Evolutionary conservation across 2,888 invertebrate species (phyloP).

Genomic region (Habrosyne pyritoides): DNA sequence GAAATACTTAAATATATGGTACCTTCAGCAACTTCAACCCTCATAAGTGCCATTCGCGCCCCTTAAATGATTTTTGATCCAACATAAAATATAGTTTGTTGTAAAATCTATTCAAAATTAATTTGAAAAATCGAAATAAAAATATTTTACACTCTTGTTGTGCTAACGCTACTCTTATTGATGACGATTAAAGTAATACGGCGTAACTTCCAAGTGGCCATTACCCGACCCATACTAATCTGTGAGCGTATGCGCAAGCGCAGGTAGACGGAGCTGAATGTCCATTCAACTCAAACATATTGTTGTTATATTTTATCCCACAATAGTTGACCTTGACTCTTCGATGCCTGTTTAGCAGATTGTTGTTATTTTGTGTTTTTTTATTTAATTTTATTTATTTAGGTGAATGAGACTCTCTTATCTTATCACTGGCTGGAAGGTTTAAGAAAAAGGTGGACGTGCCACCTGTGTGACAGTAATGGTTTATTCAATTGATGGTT

Average conservation of each 20-base stretch:
- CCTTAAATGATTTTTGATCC: no score
- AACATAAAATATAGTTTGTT: no score
- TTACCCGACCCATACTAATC: slow-evolving; percentile 57
- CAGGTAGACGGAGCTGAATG: slow-evolving; percentile 45
- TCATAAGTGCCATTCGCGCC: no score
- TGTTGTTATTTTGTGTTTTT: background rate
- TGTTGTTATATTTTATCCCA: slow-evolving; percentile 12
- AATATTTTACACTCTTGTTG: slow-evolving; percentile 15
- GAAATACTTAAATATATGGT: no score
- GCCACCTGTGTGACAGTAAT: no score
- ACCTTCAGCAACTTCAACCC: no score
- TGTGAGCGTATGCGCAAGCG: slow-evolving; percentile 35
- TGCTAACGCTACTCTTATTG: slow-evolving; percentile 56
- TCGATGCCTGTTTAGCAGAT: background rate
- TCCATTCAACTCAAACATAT: slow-evolving; percentile 23
- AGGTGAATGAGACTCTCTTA: no score
- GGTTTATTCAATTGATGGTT: no score
- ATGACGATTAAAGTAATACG: slow-evolving; percentile 73
- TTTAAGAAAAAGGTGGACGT: no score
- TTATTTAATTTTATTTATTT: no score
- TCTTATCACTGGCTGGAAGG: no score
- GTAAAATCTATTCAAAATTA: background rate
- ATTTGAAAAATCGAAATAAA: background rate
- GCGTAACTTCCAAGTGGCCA: slow-evolving; percentile 64
- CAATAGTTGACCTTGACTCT: slow-evolving; percentile 2